A percentile compares a stretch with the other conserved stretches of the same genome.
phyloP scores from a whole-genome alignment of 2,113 vertebrate genomes.

The Atrichornis clamosus region DNA sequence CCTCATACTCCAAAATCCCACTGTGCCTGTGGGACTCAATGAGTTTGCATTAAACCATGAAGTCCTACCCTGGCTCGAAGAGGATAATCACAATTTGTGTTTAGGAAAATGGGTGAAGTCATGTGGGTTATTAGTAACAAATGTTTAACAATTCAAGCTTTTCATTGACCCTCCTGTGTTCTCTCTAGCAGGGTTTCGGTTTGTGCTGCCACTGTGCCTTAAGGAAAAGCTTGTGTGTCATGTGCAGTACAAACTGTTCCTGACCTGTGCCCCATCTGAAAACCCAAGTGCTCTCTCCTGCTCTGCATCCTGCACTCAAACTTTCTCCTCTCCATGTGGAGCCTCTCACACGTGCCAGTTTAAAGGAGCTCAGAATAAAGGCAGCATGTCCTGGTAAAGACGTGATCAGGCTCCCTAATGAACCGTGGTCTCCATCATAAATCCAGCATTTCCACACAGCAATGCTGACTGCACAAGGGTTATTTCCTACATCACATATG shows the following conservation, averaged over 20 bases:
- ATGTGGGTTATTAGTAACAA: slow-evolving; percentile 57
- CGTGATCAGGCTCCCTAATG: background rate
- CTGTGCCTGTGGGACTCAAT: background rate
- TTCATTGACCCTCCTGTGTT: slow-evolving; percentile 35
- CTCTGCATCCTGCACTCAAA: background rate
- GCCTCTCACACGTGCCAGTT: background rate
- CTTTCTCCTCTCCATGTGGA: background rate
- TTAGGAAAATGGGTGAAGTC: slow-evolving; percentile 26
- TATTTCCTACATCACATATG: background rate
- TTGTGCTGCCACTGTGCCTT: background rate
- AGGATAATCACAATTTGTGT: background rate
- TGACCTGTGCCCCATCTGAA: background rate
- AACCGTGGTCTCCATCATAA: background rate
- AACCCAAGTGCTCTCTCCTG: background rate
- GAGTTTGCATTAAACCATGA: slow-evolving; percentile 19
- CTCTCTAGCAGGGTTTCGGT: background rate
- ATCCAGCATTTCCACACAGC: background rate
- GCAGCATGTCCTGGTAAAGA: background rate
- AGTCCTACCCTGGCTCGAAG: background rate
- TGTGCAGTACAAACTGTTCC: background rate
- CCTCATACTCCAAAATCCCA: slow-evolving; percentile 5
- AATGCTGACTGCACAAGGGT: background rate
- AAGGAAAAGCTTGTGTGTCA: background rate
- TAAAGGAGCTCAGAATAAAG: background rate
- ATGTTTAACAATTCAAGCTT: slow-evolving; percentile 21